Conservation (phyloP, 2,113 vertebrate genomes). For the Pyrgilauda ruficollis region DNA sequence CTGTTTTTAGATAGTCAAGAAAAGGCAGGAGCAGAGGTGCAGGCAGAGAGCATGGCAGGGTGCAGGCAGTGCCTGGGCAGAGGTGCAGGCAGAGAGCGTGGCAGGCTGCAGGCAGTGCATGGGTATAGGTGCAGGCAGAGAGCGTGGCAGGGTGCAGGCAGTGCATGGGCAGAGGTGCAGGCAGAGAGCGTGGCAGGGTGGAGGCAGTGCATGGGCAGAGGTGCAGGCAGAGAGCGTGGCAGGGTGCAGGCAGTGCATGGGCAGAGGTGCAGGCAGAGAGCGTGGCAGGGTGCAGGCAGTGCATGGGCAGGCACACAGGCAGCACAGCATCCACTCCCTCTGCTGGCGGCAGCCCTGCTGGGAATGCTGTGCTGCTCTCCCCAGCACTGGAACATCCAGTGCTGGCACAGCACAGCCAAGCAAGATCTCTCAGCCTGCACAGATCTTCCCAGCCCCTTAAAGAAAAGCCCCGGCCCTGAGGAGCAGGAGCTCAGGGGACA, state of each 20-base stretch:
- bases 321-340: not conserved
- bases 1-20: not conserved
- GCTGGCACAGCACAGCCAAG: not conserved
- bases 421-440: not conserved
- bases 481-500: not conserved
- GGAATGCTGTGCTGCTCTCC: not conserved
- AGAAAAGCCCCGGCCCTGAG: accelerated
- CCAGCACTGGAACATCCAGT: accelerated
- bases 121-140: not conserved
- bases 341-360: not conserved
- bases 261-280: not conserved
- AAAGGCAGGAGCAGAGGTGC: not conserved
- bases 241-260: not conserved
- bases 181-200: not conserved
- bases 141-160: not conserved
- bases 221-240: not conserved
- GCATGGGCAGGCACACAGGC: not conserved
- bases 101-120: not conserved
- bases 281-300: not conserved
- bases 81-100: not conserved
- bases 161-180: not conserved
- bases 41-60: not conserved
- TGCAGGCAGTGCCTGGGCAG: not conserved
- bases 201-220: not conserved
- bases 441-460: not conserved